phyloP scores from a whole-genome alignment of 1,140 invertebrate species.

The Ostrea denselamellosa region DNA sequence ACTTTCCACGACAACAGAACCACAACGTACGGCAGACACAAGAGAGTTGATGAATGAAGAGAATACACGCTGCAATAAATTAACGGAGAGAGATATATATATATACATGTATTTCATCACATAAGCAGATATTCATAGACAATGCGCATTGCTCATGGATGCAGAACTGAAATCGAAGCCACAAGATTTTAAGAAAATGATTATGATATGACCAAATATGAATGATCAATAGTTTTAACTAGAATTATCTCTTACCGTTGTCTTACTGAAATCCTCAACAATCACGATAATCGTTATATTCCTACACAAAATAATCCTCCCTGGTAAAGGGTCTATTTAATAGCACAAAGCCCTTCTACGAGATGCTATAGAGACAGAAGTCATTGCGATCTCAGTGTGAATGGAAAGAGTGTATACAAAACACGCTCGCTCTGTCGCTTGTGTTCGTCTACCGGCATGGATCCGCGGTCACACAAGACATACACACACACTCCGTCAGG shows the following conservation, averaged over 20 bases:
- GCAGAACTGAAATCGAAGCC: too few species aligned
- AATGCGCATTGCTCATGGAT: too few species aligned
- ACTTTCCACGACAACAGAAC: background rate
- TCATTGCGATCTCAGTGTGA: background rate
- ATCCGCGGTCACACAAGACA: background rate
- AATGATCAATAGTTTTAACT: background rate
- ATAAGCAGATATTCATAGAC: too few species aligned
- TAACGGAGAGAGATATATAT: too few species aligned
- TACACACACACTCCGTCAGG: background rate
- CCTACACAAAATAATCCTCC: background rate
- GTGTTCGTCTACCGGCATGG: background rate
- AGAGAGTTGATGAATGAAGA: background rate
- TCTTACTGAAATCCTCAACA: background rate
- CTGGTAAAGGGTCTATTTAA: background rate
- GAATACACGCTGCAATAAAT: background rate
- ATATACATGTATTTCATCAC: too few species aligned
- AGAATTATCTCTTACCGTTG: constrained; percentile 1
- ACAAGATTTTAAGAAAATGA: too few species aligned
- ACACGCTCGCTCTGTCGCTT: background rate
- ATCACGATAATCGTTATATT: background rate
- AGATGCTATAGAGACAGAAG: background rate
- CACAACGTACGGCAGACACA: background rate
- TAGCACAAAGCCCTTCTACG: background rate
- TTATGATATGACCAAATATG: background rate
- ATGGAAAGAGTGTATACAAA: background rate